phyloP scores from a whole-genome alignment of 2,797 vertebrate genomes.

The Lutra lutra region DNA sequence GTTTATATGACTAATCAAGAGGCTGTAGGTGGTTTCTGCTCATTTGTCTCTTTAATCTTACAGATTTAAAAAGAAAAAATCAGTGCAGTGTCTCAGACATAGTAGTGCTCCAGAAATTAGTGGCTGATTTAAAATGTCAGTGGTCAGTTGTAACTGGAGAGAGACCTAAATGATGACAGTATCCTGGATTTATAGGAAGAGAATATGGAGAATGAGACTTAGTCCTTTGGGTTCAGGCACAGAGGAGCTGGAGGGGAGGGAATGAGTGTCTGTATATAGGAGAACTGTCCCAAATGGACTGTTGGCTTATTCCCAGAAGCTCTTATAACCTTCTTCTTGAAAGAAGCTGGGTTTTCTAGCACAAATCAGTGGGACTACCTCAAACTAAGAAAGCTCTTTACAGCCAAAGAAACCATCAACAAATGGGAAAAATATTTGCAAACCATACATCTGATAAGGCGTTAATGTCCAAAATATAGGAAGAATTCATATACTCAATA shows the following conservation, averaged over 20 bases:
- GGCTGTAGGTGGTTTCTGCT: not conserved
- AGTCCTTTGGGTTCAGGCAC: not conserved
- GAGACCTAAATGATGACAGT: not conserved
- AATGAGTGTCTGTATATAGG: not conserved
- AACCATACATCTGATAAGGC: not conserved
- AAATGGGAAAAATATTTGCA: not conserved
- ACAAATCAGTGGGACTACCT: not conserved
- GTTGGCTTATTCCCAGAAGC: not conserved
- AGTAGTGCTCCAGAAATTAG: slow-evolving; percentile 1
- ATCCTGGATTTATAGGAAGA: not conserved
- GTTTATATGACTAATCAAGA: not conserved
- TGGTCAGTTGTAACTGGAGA: not conserved
- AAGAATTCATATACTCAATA: not conserved
- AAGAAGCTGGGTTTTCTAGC: slow-evolving; percentile 1
- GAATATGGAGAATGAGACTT: not conserved
- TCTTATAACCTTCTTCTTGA: slow-evolving; percentile 4
- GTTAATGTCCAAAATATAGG: not conserved
- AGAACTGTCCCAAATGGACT: not conserved
- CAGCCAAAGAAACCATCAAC: not conserved
- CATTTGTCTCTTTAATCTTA: slow-evolving; percentile 14
- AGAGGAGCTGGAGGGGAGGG: not conserved
- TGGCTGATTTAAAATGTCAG: slow-evolving; percentile 4
- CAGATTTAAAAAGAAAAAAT: not conserved
- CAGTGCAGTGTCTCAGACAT: not conserved
- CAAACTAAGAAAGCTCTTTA: not conserved